A percentile compares a stretch with the other conserved stretches of the same genome.
phyloP scores from a whole-genome alignment of 1,140 invertebrate species.

The Panonychus citri region DNA sequence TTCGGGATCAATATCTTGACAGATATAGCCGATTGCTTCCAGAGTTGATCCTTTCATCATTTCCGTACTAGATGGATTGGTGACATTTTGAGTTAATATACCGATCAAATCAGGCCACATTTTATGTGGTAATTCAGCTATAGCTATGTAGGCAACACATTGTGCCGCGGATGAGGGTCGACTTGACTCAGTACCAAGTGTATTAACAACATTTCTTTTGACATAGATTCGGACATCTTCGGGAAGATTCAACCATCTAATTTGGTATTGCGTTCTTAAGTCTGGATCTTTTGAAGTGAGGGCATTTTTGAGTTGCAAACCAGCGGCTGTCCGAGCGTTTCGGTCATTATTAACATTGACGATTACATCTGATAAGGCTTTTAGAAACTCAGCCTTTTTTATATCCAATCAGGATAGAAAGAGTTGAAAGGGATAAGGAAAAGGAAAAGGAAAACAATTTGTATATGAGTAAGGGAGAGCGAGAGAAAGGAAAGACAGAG shows the following conservation, averaged over 20 bases:
- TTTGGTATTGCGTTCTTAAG: constrained; percentile 57
- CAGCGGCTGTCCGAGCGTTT: constrained; percentile 89
- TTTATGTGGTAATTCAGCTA: constrained; percentile 64
- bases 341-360: constrained; percentile 63
- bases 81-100: constrained; percentile 64
- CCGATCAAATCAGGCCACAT: constrained; percentile 56
- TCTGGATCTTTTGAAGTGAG: constrained; percentile 80
- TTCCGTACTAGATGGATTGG: constrained; percentile 53
- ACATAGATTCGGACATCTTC: constrained; percentile 62
- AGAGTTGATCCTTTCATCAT: constrained; percentile 84
- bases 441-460: neutral
- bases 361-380: constrained; percentile 75
- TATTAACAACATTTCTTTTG: constrained; percentile 66
- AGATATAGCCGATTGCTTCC: constrained; percentile 82
- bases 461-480: neutral
- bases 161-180: constrained; percentile 90
- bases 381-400: constrained; percentile 45
- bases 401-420: neutral
- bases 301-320: constrained; percentile 93
- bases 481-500: neutral
- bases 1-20: constrained; percentile 62
- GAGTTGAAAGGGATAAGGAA: neutral
- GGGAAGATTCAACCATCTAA: constrained; percentile 70
- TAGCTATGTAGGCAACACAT: constrained; percentile 93
- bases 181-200: constrained; percentile 81